Evolutionary conservation across 2,797 vertebrate genomes (phyloP).

Genomic region (Hypotaenidia okinawae): DNA sequence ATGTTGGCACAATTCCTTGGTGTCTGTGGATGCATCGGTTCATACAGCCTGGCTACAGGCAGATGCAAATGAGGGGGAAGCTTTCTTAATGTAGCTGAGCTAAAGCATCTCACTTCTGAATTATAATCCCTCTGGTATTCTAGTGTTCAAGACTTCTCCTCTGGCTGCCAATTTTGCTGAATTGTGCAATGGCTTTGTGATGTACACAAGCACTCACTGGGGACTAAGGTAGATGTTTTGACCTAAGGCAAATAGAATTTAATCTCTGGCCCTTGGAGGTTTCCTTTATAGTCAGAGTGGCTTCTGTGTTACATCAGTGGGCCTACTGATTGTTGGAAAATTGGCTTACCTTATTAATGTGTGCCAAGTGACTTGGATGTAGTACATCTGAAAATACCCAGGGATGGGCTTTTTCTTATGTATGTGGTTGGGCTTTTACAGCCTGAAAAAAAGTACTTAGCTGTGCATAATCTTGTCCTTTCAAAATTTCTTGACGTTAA

Average conservation of each 20-base stretch:
- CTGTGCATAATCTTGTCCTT: neutral
- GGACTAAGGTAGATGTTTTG: neutral
- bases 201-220: neutral
- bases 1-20: neutral
- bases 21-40: neutral
- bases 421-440: neutral
- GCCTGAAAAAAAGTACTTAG: neutral
- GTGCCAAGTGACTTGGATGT: neutral
- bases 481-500: neutral
- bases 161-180: neutral
- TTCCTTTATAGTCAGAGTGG: neutral
- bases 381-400: neutral
- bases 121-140: neutral
- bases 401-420: neutral
- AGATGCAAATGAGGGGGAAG: neutral
- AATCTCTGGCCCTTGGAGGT: constrained; percentile 27
- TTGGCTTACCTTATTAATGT: neutral
- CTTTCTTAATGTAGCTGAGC: neutral
- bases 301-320: neutral
- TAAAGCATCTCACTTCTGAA: neutral
- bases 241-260: constrained; percentile 34
- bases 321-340: neutral
- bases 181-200: neutral
- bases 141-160: neutral
- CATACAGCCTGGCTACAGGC: neutral